Conservation (phyloP, 2,797 vertebrate species). For the Sparus aurata region DNA sequence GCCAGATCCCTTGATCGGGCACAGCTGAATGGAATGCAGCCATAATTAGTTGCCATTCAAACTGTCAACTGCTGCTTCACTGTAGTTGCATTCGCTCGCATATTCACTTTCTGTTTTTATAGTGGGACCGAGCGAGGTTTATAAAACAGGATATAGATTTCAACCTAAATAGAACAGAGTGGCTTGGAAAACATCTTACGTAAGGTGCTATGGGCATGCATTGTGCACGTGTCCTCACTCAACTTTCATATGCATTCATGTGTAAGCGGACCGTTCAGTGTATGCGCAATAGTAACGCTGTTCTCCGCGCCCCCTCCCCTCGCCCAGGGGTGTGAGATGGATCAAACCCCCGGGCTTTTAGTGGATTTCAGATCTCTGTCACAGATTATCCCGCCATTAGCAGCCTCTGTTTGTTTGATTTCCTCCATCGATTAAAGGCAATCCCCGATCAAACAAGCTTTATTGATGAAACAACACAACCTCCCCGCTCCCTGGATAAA, state of each 20-base stretch:
- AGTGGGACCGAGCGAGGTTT: no score
- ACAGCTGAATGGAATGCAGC: no score
- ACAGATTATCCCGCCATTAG: constrained; percentile 81
- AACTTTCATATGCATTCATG: background rate
- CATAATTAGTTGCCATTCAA: constrained; percentile 11
- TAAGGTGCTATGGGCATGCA: no score
- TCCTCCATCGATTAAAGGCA: constrained; percentile 78
- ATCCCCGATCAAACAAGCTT: constrained; percentile 83
- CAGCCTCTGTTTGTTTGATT: constrained; percentile 78
- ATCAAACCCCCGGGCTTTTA: constrained; percentile 58
- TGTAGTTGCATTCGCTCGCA: background rate
- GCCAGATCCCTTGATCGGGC: background rate
- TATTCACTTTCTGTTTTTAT: background rate
- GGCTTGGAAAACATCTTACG: background rate
- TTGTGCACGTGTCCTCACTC: background rate
- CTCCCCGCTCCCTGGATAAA: constrained; percentile 69
- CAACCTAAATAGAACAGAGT: background rate
- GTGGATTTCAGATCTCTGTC: constrained; percentile 69
- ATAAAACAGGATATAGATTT: no score
- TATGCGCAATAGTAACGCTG: background rate
- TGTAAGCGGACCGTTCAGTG: background rate
- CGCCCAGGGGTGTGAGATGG: constrained; percentile 23
- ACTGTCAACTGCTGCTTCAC: background rate
- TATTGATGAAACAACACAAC: constrained; percentile 74
- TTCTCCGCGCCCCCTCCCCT: background rate